phyloP scores from a whole-genome alignment of 2,888 invertebrate genomes.

The Nemoura dubitans region DNA sequence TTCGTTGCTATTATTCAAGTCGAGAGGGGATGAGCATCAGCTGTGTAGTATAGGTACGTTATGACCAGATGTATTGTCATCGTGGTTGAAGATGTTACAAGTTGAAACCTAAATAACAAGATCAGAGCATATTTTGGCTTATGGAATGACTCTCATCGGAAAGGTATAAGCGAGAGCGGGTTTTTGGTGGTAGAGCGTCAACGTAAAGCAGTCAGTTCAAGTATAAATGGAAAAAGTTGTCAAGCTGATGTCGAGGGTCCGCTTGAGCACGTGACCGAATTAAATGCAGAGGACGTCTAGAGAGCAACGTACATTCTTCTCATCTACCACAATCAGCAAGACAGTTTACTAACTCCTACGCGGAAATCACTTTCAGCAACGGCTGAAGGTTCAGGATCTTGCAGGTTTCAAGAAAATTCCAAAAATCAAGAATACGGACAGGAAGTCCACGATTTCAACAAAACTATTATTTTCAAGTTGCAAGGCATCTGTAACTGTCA shows the following conservation, averaged over 20 bases:
- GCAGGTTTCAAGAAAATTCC: too few relatives aligned
- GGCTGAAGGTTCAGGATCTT: too few relatives aligned
- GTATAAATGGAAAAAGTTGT: background rate
- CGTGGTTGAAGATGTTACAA: background rate
- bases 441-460: too few relatives aligned
- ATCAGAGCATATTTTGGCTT: background rate
- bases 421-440: too few relatives aligned
- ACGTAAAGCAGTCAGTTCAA: too few relatives aligned
- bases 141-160: background rate
- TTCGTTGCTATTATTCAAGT: background rate
- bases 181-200: background rate
- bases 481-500: background rate
- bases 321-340: too few relatives aligned
- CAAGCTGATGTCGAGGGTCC: background rate
- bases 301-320: too few relatives aligned
- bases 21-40: background rate
- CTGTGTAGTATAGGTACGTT: too few relatives aligned
- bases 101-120: background rate
- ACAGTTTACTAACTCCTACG: too few relatives aligned
- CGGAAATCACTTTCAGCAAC: too few relatives aligned
- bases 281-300: too few relatives aligned
- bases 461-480: background rate
- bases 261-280: background rate
- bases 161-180: background rate
- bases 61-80: conserved; percentile 17